Evolutionary conservation across 2,888 invertebrate genomes (phyloP), one percentile per base, ranked within the genome.

Genomic region (Pristionchus mayeri): DNA sequence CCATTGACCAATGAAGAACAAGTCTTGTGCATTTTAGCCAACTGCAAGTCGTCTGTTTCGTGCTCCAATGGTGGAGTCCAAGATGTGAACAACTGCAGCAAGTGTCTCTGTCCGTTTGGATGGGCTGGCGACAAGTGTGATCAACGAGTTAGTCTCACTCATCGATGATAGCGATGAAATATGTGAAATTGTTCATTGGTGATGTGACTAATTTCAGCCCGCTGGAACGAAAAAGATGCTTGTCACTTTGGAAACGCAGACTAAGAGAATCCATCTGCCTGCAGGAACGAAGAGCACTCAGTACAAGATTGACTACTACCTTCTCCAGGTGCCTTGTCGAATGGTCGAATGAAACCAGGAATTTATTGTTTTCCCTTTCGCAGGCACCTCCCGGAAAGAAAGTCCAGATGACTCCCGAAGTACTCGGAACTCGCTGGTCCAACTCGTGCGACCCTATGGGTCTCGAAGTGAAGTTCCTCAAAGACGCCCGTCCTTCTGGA

Each of bases 61-160:
- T 79, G 79, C 30, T 48, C 79, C 24, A 79, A 79, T 52, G 79
- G 79, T 7, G 79, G 79, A 30, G 18, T 79, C 7, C 79, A 79
- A n/a, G 40, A 79, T 24, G 48, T 52, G 9, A 79, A 79, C 79
- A 52, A 50, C n/a, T 79, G 79, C 30, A n/a, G 9, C 52, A 34
- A 48, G 18, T 79, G 79, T 24, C 27, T 79, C 21, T 79, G 79
- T 30, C 79, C 79, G 11, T 18, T 16, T 13, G 79, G 79, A 50
- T 79, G 79, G 79, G 50, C 52, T 11, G 79, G 79, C n/a, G 52
- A 30, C 21, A 79, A 30, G 34, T 79, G 79, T 30, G 24, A 13
- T 44, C 9, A 75, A 11, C 16, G 37, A 37, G 75, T 75, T 11
- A 63, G 13, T 63, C 27, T 54, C 21, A 7, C 21, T 54, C 3